Evolutionary conservation across 2,888 invertebrate species (phyloP), one percentile per base, ranked within the genome.

Genomic region (Drosophila mimetica): DNA sequence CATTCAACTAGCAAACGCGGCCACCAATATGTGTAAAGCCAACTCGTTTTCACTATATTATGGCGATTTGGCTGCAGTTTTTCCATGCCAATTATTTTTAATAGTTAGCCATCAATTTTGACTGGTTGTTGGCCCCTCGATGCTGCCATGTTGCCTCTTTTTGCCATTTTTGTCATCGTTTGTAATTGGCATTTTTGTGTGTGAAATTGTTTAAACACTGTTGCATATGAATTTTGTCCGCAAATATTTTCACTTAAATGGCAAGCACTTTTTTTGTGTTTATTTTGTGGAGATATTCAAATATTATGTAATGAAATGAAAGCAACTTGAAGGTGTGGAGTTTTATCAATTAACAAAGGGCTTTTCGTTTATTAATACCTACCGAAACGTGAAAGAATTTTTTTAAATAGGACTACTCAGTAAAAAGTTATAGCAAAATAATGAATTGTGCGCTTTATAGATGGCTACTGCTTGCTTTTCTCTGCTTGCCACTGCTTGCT

Each of bases 131-230:
- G 25, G 9, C 25, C 39, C 52, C 52, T 57, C n/a, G 9, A 28
- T 60, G 20, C 2, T 34, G 34, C 6, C 6, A 28, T 30, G 28
- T 36, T 25, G 25, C 6, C 25, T 7, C n/a, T n/a, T n/a, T n/a
- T n/a, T 37, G 52, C 44, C 34, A 51, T 61, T 42, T 51, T 34
- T 36, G 37, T 53, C 53, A 42, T 51, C 37, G 52, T 55, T 46
- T 74, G 59, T 57, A 79, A 79, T 79, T 65, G 74, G 28, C 37
- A 64, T 60, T 76, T 70, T 66, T 74, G 42, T 74, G 42, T 74
- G 52, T 57, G 51, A 61, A 58, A 74, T 76, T 46, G 57, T 46
- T 74, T 64, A 70, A 76, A 58, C 44, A 48, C 61, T 71, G 58
- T 58, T 61, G 44, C 30, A 63, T 39, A 72, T 47, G 30, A 73